Base-by-base conservation (phyloP, 2,888 invertebrate species). In the Caenorhabditis becei region DNA sequence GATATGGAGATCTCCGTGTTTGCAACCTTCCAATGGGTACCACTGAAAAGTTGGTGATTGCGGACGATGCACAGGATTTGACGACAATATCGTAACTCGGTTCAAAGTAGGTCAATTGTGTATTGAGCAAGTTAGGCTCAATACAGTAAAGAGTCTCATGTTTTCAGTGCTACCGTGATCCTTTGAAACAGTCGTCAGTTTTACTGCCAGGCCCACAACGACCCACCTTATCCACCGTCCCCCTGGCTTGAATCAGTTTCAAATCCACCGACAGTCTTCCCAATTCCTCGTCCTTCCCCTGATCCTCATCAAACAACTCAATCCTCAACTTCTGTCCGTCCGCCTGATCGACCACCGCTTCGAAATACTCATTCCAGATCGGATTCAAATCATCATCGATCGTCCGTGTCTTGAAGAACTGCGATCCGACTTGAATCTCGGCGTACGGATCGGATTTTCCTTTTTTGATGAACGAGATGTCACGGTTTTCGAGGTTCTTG, bases 401-500 rank as follows among this genome's bases (percentile, higher is more conserved):
- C 47, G 95, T 96, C 92, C 96, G 95, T 0, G 98, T 98, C 92
- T 95, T 95, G 93, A 95, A 97, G 92, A 95, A 95, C 92, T 97
- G 96, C 0, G 96, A 95, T 69, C 98, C 98, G 80, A 99, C 96
- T 88, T 89, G 89, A 65, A 90, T 83, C 67, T 90, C 94, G 58
- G 95, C 95, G 92, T 98, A 99, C 3, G 99, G 98, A 93, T 99
- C 98, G 0, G 97, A 97, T 93, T 97, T 97, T 91, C 97, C 96
- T 93, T 95, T 95, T 91, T 96, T 96, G 89, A 97, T 92, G 92
- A 98, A 93, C 54, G 95, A 94, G 59, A 97, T 95, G 92, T 99
- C 99, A 92, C 96, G 97, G 92, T 96, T 97, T 95, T 96, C 96
- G 24, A 99, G 93, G 92, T 98, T 95, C 91, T 95, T 95, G 10